Evolutionary conservation across 2,797 vertebrate species (phyloP), one percentile per base, ranked within the genome.

Genomic region (Microcaecilia unicolor): DNA sequence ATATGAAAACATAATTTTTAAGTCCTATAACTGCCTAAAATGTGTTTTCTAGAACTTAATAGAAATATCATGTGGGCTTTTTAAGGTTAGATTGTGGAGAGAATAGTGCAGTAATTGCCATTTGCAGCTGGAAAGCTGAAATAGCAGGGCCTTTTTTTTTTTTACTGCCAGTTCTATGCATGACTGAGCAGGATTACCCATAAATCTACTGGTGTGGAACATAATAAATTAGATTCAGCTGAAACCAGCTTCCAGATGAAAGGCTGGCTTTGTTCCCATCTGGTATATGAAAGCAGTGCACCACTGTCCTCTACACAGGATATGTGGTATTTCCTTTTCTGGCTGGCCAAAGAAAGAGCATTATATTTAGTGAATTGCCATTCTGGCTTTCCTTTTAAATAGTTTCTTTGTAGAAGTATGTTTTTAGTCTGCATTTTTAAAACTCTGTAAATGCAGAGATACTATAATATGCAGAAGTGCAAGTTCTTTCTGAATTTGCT

Each of bases 161-260:
- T n/a, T 22, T 53, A 30, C 51, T 51, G 51, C 25, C 40, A 52
- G 15, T 22, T 18, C 44, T 53, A 42, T 9, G 48, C 36, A 23
- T 25, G 46, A 31, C 51, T 69, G 55, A 61, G 18, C 50, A 45
- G 57, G 57, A 51, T 63, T 54, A 47, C 51, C 55, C 23, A 10
- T 53, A 19, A 58, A 59, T 50, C 29, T 74, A 30, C 31, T 28
- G 24, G 35, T 53, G 55, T 48, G 44, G 49, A 63, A 58, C 38
- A 21, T 44, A 59, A 36, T 62, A 58, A 70, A 64, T 55, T 41
- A 37, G 19, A 29, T 28, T 62, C 5, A 0, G 49, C 54, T 72
- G 55, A 63, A 76, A 55, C 54, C 48, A 26, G 41, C 56, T 53
- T 59, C 35, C 24, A 34, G 43, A 56, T 71, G 49, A 58, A 45